These are phyloP conservation scores for Tipula confusa DNA, from an alignment of 2,888 invertebrate species.

Conservation along the genomic window DNA sequence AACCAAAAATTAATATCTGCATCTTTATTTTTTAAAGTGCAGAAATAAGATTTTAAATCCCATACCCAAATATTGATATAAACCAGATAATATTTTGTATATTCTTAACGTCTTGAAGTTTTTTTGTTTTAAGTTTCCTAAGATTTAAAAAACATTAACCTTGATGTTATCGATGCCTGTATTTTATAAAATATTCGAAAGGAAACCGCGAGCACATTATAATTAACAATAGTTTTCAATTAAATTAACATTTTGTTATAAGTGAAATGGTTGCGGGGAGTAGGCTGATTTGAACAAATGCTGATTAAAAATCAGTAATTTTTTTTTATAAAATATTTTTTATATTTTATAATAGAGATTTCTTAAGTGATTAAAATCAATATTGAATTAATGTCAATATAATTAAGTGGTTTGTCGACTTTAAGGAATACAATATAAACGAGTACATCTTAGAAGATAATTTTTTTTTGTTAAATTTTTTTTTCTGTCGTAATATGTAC, in stretches of 20 bases:
- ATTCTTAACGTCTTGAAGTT: background rate
- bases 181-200: too few species aligned
- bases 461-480: background rate
- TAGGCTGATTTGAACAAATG: background rate
- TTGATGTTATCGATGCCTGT: background rate
- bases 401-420: slow-evolving; percentile 12
- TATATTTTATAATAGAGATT: background rate
- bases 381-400: slow-evolving; percentile 3
- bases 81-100: background rate
- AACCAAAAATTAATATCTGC: too few species aligned
- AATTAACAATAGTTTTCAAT: background rate
- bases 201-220: background rate
- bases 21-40: too few species aligned
- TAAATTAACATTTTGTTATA: background rate
- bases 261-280: background rate
- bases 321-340: background rate
- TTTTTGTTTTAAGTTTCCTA: background rate
- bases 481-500: background rate
- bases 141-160: background rate
- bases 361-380: slow-evolving; percentile 14
- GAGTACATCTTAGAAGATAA: background rate
- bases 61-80: background rate
- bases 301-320: background rate
- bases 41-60: background rate
- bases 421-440: background rate